These are phyloP conservation scores for Silurus glanis DNA, from an alignment of 2,113 vertebrate genomes.

Conservation along the genomic window DNA sequence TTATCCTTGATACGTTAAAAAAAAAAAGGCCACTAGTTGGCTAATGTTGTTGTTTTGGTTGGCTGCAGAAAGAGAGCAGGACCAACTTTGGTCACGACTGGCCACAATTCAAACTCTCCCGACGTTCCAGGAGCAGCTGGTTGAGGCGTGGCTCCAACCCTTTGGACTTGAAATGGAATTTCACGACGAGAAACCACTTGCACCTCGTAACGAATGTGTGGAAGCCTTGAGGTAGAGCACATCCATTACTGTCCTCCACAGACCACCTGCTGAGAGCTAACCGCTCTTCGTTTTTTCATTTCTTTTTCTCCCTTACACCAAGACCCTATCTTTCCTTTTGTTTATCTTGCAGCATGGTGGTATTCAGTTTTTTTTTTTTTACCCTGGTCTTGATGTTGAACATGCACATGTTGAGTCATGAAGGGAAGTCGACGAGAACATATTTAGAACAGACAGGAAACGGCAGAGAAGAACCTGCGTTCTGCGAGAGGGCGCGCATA, in stretches of 20 bases:
- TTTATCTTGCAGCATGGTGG: not conserved
- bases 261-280: conserved; percentile 10
- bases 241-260: not conserved
- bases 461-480: not conserved
- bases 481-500: not conserved
- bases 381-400: not conserved
- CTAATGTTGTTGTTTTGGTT: not conserved
- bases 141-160: not conserved
- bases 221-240: not conserved
- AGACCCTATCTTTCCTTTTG: not conserved
- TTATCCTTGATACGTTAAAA: too few species aligned
- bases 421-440: not conserved
- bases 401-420: not conserved
- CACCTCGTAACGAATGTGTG: not conserved
- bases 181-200: not conserved
- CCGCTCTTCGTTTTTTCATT: not conserved
- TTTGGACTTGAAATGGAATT: not conserved
- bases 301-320: not conserved
- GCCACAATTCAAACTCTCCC: not conserved
- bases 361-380: not conserved
- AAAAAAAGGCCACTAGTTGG: not conserved
- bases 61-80: not conserved
- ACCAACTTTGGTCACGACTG: not conserved
- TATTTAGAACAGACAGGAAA: conserved; percentile 24
- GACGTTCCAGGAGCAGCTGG: not conserved